Base-by-base conservation (phyloP, 2,888 invertebrate genomes). In the Drosophila koepferae region DNA sequence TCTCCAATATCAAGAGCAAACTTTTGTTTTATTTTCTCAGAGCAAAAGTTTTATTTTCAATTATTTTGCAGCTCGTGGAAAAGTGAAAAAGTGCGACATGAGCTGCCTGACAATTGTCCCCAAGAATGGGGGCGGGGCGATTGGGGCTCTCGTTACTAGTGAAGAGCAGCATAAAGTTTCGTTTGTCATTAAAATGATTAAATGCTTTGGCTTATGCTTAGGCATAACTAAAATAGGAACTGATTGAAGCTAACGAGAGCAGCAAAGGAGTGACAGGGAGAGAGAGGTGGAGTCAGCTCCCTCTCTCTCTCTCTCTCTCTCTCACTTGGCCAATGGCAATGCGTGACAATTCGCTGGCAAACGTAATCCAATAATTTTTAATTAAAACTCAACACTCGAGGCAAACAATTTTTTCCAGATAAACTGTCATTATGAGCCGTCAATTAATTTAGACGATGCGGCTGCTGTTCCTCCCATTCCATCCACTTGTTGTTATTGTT, bases 161-260 rank as follows among this genome's bases (percentile, higher is more conserved):
- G 48, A 36, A n/a, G 20, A n/a, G 43, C 49, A 12, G 43, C 12
- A 3, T 7, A 9, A 65, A 66, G 66, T 67, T 67, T 66, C 36
- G 75, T 78, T 74, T 59, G 82, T 81, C 89, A 91, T 91, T 90
- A 91, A 91, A 90, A 91, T 91, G 91, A 90, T 90, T 87, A 91
- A 91, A 91, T 89, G 85, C 90, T 90, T 86, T 91, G 86, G 89
- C 84, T 86, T 87, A 89, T 89, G 87, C 91, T 87, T 91, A 90
- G 91, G 91, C 91, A 91, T 91, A 91, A 89, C 90, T 91, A 91
- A 78, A 88, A 74, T 72, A 53, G 80, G 54, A 81, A 67, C 51
- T 63, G 75, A 48, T 65, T 58, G 68, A 43, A n/a, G 20, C 23
- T 3, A 28, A 38, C 34, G 20, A 28, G 38, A 36, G 12, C 40